Base-by-base conservation (phyloP, 2,797 vertebrate species). In the Sebastes kiyomatsui region DNA sequence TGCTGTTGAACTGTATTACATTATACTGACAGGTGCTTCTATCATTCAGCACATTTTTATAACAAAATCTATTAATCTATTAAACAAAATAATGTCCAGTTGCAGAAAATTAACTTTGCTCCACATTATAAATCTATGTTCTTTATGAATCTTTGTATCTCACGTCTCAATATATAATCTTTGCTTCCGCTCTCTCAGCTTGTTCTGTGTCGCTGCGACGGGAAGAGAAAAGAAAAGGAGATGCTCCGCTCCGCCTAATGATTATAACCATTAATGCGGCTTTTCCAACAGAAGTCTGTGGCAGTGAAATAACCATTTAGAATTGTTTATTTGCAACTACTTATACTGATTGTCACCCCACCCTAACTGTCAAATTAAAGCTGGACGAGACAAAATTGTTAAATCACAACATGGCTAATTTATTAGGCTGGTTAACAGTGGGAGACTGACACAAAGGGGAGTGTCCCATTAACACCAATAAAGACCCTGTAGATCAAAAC, bases 321-420 rank as follows among this genome's bases (percentile, higher is more conserved):
- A 67, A 64, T 4, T 64, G 55, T 59, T 79, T 32, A 66, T 28
- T 55, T 33, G 46, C 49, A 54, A 54, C 49, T n/a, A 54, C 35
- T 73, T 42, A 20, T 49, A 32, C 22, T 25, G 30, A 72, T 20
- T 52, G 61, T 42, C 59, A 64, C 66, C 38, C 42, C 14, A 69
- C 22, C 18, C 35, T 35, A 42, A 25, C 55, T 72, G 22, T 56
- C 27, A 49, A 80, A 85, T 72, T 67, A 82, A 68, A 68, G 56
- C 69, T 9, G 20, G 28, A 46, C 7, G 22, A n/a, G 12, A 54
- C n/a, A 33, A 59, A 67, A 70, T 25, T 55, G 18, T 20, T 49
- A 49, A 20, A 13, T 69, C 35, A n/a, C 27, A 65, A 61, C 23
- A 5, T 1, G 54, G 25, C 7, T 23, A 9, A 79, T 77, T 72